A percentile compares a stretch with the other conserved stretches of the same genome.
phyloP scores from a whole-genome alignment of 1,140 invertebrate species.

The Pachypeltis micranthus region DNA sequence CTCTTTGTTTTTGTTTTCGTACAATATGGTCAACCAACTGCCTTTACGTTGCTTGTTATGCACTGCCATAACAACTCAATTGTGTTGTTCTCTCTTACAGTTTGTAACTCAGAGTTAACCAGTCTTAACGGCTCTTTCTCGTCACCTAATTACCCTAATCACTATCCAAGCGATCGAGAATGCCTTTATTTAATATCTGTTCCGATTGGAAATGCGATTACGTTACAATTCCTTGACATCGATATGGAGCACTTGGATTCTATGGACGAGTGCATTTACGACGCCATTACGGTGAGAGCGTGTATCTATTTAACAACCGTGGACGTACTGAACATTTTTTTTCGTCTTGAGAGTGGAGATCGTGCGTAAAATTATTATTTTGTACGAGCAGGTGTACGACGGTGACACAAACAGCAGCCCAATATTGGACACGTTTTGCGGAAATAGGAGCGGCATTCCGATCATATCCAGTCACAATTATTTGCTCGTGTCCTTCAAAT shows the following conservation, averaged over 20 bases:
- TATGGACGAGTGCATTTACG: slow-evolving; percentile 33
- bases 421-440: slow-evolving; percentile 59
- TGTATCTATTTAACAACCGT: too few relatives aligned
- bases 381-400: slow-evolving; percentile 69
- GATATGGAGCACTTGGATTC: slow-evolving; percentile 47
- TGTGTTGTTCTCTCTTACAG: slow-evolving; percentile 30
- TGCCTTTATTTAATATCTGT: slow-evolving; percentile 68
- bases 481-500: slow-evolving; percentile 13
- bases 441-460: slow-evolving; percentile 41
- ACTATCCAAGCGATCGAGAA: slow-evolving; percentile 49
- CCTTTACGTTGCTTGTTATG: neutral
- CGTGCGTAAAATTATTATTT: too few relatives aligned
- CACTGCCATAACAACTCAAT: slow-evolving; percentile 7
- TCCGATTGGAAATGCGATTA: slow-evolving; percentile 45
- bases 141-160: slow-evolving; percentile 66
- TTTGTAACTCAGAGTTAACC: slow-evolving; percentile 52
- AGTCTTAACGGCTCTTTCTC: slow-evolving; percentile 45
- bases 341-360: too few relatives aligned
- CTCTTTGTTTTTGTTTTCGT: too few relatives aligned
- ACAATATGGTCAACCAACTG: too few relatives aligned
- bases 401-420: slow-evolving; percentile 51
- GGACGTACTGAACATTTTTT: too few relatives aligned
- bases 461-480: slow-evolving; percentile 55
- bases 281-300: slow-evolving; percentile 45
- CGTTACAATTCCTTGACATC: slow-evolving; percentile 53